Conservation (phyloP, 2,113 vertebrate species). For the Lethenteron reissneri region DNA sequence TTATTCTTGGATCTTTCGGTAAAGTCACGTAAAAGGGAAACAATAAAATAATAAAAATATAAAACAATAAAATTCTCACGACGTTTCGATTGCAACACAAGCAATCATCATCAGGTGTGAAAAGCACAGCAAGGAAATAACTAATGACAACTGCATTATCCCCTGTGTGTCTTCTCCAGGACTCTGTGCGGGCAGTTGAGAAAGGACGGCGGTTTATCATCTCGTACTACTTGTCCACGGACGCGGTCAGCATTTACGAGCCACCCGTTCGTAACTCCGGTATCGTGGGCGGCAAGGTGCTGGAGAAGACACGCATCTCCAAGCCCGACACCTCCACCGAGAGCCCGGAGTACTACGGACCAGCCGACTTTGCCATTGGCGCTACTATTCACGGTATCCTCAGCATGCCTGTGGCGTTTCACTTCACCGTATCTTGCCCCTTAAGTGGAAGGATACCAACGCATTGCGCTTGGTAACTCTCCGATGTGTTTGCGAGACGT, state of each 20-base stretch:
- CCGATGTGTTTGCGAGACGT: too few species aligned
- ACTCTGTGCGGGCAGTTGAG: slow-evolving; percentile 41
- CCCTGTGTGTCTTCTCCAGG: slow-evolving; percentile 22
- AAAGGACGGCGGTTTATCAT: slow-evolving; percentile 43
- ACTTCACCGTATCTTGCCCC: not conserved
- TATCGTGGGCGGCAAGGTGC: slow-evolving; percentile 48
- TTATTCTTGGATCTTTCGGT: too few species aligned
- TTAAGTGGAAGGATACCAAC: too few species aligned
- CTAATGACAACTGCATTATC: not conserved
- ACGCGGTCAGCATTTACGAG: slow-evolving; percentile 67
- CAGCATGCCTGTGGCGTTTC: not conserved
- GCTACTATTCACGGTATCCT: slow-evolving; percentile 43
- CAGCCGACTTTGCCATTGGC: slow-evolving; percentile 54
- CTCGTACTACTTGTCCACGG: slow-evolving; percentile 44
- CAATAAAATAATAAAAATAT: too few species aligned
- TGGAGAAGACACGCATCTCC: slow-evolving; percentile 34
- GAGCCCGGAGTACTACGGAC: slow-evolving; percentile 38
- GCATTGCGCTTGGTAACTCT: too few species aligned
- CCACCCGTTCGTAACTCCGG: slow-evolving; percentile 43
- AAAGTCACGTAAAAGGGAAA: too few species aligned
- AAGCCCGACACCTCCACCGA: slow-evolving; percentile 40
- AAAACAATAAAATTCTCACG: too few species aligned
- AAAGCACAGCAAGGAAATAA: not conserved
- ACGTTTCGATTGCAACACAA: too few species aligned
- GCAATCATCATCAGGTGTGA: too few species aligned